Base-by-base conservation (phyloP, 1,140 invertebrate genomes). In the Phthorimaea operculella region DNA sequence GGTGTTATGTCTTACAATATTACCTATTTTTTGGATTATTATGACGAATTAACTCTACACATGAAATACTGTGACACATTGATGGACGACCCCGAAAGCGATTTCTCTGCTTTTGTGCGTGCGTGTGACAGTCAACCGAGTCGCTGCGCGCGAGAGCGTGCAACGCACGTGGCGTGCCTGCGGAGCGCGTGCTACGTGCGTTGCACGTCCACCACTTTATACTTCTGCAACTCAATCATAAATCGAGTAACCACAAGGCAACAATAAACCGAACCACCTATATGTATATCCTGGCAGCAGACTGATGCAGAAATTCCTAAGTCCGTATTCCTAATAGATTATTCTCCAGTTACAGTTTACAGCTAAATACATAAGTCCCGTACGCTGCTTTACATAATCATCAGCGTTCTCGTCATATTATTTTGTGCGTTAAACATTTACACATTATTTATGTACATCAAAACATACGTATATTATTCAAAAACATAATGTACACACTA, bases 361-460 rank as follows among this genome's bases (percentile, higher is more conserved):
- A 81, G 77, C 80, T 84, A 82, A 79, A 68, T 82, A 84, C 71
- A 79, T 80, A 79, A 72, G 67, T 72, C 72, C 67, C 76, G 71
- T 84, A 82, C 69, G 76, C 69, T 72, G 75, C 70, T 76, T 79
- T 77, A 76, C 72, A 72, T 68, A 59, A 59, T 65, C 68, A 59
- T 65, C 68, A 73, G 70, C 72, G 58, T 63, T 68, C 62, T 72
- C 67, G 59, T 66, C 73, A 68, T 60, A 70, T 74, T 68, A 80
- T 79, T 83, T 84, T 84, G 81, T 84, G 81, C 81, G 81, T 84
- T 84, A 80, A 81, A 84, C 81, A 84, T 81, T 81, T 84, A 84
- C 75, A 81, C 77, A 69, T 83, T 84, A 84, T 81, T 76, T 83
- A 85, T 83, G 74, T 85, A 85, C 82, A 85, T 73, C 77, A 83